Percentiles rank a stretch among this genome's conserved stretches.
Conservation (phyloP, 2,797 vertebrate species). For the Lepus oiostolus region DNA sequence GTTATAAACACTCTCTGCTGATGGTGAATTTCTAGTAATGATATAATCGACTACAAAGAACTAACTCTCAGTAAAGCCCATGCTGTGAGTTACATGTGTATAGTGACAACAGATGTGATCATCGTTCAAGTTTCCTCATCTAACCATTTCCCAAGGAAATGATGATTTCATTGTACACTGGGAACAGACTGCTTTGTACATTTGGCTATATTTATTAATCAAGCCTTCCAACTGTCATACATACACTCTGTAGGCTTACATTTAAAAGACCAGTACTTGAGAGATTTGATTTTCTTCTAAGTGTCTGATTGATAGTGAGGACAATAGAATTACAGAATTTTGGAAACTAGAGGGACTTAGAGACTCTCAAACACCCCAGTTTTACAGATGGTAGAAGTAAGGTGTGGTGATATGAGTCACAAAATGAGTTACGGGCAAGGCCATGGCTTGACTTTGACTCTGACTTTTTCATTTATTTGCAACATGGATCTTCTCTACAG, state of each 20-base stretch:
- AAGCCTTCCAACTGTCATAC: background rate
- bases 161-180: background rate
- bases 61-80: background rate
- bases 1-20: background rate
- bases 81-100: constrained; percentile 9
- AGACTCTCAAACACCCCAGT: background rate
- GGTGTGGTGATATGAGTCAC: background rate
- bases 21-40: constrained; percentile 2
- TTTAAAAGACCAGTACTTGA: background rate
- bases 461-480: background rate
- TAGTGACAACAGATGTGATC: background rate
- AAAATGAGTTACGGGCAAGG: background rate
- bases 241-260: background rate
- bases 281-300: background rate
- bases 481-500: background rate
- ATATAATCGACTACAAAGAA: background rate
- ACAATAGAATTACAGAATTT: background rate
- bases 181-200: background rate
- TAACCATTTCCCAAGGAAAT: background rate
- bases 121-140: background rate
- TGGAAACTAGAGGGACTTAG: background rate
- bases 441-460: background rate
- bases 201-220: background rate
- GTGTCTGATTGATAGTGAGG: constrained; percentile 30
- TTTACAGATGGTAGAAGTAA: background rate